phyloP scores from a whole-genome alignment of 2,888 invertebrate genomes.

The Empis stercorea region DNA sequence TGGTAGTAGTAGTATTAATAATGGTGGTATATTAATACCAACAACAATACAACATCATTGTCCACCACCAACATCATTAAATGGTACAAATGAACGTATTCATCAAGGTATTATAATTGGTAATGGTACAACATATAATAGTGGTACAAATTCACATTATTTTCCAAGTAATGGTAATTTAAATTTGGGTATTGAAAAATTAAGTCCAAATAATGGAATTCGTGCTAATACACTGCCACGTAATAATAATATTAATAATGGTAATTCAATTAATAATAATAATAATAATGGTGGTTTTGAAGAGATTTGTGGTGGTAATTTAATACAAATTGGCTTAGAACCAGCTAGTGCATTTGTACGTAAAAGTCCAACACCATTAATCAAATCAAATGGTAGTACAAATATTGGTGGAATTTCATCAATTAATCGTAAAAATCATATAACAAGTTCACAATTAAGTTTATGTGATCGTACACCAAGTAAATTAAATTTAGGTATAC shows the following conservation, averaged over 20 bases:
- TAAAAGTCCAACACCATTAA: constrained; percentile 35
- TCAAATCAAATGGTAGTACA: constrained; percentile 28
- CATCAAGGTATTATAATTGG: not conserved
- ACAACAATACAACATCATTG: constrained; percentile 26
- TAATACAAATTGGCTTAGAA: constrained; percentile 49
- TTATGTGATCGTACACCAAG: constrained; percentile 30
- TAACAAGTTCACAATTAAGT: constrained; percentile 37
- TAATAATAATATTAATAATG: constrained; percentile 35
- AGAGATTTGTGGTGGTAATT: constrained; percentile 42
- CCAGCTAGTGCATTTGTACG: constrained; percentile 42
- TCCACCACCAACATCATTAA: constrained; percentile 28
- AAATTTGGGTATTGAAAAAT: constrained; percentile 22
- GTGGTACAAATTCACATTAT: constrained; percentile 15
- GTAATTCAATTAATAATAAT: constrained; percentile 37
- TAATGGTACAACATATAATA: constrained; percentile 8
- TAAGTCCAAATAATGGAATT: constrained; percentile 20
- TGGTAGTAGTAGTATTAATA: constrained; percentile 22
- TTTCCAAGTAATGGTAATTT: constrained; percentile 24
- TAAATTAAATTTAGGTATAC: constrained; percentile 26
- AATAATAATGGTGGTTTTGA: constrained; percentile 33
- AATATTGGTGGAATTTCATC: constrained; percentile 8
- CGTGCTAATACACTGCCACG: constrained; percentile 61
- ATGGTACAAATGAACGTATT: constrained; percentile 25
- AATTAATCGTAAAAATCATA: constrained; percentile 3
- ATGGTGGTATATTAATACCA: constrained; percentile 20